Evolutionary conservation across 2,888 invertebrate genomes (phyloP).

Genomic region (Helobdella robusta): DNA sequence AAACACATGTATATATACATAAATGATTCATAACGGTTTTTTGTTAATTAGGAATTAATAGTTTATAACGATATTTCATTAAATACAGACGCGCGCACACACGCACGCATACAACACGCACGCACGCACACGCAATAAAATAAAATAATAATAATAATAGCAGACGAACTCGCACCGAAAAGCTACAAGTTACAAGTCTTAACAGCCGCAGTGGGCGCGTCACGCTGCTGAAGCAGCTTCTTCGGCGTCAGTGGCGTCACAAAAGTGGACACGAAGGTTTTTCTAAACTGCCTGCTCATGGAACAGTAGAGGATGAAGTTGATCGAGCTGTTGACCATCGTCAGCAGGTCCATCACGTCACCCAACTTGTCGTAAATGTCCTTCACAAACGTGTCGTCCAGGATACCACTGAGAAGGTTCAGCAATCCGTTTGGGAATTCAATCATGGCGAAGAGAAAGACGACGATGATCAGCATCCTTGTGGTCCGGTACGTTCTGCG

Average conservation of each 20-base stretch:
- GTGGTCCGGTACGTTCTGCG: constrained; percentile 64
- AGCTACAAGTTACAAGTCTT: too few relatives aligned
- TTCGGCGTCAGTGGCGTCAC: neutral
- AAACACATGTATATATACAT: too few relatives aligned
- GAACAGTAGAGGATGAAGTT: constrained; percentile 86
- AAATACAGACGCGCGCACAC: too few relatives aligned
- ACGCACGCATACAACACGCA: too few relatives aligned
- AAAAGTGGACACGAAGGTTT: constrained; percentile 45
- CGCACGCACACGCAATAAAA: too few relatives aligned
- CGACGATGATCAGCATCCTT: constrained; percentile 74
- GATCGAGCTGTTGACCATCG: constrained; percentile 79
- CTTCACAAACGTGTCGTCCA: constrained; percentile 57
- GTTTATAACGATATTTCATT: too few relatives aligned
- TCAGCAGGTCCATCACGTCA: constrained; percentile 79
- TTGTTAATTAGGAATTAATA: too few relatives aligned
- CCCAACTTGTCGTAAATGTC: constrained; percentile 56
- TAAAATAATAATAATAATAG: too few relatives aligned
- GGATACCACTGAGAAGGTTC: constrained; percentile 66
- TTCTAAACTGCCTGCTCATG: constrained; percentile 84
- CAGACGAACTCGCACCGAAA: too few relatives aligned
- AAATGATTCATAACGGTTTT: too few relatives aligned
- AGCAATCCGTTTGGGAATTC: constrained; percentile 72
- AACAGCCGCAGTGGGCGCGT: too few relatives aligned
- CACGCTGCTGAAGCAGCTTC: too few relatives aligned
- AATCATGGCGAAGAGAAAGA: constrained; percentile 77